Percentiles rank a stretch among this genome's conserved stretches.
Evolutionary conservation across 2,888 invertebrate genomes (phyloP).

Genomic region (Adela reaumurella): DNA sequence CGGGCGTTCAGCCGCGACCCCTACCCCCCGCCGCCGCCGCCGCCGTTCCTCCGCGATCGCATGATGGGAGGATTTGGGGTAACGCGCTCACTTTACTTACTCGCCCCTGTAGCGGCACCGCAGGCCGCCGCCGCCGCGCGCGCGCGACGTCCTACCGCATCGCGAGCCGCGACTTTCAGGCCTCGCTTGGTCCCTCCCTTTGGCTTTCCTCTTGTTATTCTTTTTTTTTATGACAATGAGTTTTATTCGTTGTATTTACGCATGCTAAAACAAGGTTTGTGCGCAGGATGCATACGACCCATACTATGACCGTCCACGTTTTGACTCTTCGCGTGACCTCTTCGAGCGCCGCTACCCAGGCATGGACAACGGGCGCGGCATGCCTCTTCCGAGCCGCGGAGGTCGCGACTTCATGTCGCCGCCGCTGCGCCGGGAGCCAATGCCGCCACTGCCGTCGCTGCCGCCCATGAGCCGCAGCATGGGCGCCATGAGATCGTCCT

Average conservation of each 20-base stretch:
- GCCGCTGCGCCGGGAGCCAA: slow-evolving; percentile 71
- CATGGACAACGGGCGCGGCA: slow-evolving; percentile 54
- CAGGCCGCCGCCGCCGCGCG: slow-evolving; percentile 17
- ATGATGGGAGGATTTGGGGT: slow-evolving; percentile 89
- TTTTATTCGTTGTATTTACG: slow-evolving; percentile 6
- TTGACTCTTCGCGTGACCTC: slow-evolving; percentile 74
- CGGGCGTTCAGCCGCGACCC: slow-evolving; percentile 86
- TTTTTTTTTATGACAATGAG: neutral
- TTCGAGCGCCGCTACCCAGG: slow-evolving; percentile 77
- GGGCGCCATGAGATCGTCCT: slow-evolving; percentile 67
- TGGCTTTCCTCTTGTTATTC: slow-evolving; percentile 1
- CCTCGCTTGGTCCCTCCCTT: slow-evolving; percentile 2
- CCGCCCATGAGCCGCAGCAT: slow-evolving; percentile 58
- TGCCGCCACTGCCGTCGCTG: slow-evolving; percentile 77
- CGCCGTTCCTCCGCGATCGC: slow-evolving; percentile 86
- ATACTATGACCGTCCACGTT: slow-evolving; percentile 75
- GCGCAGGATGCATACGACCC: slow-evolving; percentile 68
- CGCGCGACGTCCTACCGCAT: slow-evolving; percentile 21
- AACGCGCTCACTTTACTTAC: slow-evolving; percentile 47
- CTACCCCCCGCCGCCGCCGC: slow-evolving; percentile 88
- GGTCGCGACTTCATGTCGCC: slow-evolving; percentile 66
- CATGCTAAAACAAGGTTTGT: too few species aligned
- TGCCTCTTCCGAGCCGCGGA: slow-evolving; percentile 35
- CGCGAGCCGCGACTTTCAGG: slow-evolving; percentile 10
- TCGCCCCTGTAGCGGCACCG: slow-evolving; percentile 19